A percentile compares a stretch with the other conserved stretches of the same genome.
phyloP scores from a whole-genome alignment of 1,140 invertebrate species.

The Ceratitis capitata region DNA sequence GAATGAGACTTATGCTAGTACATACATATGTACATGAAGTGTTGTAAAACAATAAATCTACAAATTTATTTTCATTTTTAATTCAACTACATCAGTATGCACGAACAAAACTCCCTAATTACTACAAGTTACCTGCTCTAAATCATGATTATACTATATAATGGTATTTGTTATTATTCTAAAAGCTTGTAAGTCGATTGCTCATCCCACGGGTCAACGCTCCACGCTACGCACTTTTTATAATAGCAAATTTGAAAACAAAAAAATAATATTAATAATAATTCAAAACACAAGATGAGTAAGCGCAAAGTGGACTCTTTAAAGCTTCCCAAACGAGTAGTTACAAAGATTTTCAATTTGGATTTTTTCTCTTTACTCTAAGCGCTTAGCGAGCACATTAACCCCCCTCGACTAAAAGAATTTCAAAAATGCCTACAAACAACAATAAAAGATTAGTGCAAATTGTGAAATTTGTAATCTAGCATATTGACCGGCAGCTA shows the following conservation, averaged over 20 bases:
- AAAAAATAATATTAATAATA: not conserved
- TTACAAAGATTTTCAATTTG: not conserved
- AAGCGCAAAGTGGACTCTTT: not conserved
- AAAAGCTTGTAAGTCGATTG: not conserved
- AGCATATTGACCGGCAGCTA: not conserved
- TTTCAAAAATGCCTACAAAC: not conserved
- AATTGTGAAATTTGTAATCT: not conserved
- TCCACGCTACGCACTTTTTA: not conserved
- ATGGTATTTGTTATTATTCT: not conserved
- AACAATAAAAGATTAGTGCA: not conserved
- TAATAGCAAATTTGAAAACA: not conserved
- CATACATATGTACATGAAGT: too few relatives aligned
- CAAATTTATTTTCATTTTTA: too few relatives aligned
- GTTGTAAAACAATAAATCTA: too few relatives aligned
- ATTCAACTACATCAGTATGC: too few relatives aligned
- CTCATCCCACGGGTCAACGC: not conserved
- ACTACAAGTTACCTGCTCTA: not conserved
- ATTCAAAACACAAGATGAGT: not conserved
- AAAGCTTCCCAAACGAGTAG: not conserved
- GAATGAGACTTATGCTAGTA: too few relatives aligned
- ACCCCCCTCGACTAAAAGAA: conserved; percentile 3
- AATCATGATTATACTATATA: too few relatives aligned
- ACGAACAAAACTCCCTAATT: too few relatives aligned
- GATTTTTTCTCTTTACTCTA: not conserved
- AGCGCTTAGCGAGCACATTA: not conserved